Base-by-base conservation (phyloP, 2,797 vertebrate genomes). In the Salmo trutta region DNA sequence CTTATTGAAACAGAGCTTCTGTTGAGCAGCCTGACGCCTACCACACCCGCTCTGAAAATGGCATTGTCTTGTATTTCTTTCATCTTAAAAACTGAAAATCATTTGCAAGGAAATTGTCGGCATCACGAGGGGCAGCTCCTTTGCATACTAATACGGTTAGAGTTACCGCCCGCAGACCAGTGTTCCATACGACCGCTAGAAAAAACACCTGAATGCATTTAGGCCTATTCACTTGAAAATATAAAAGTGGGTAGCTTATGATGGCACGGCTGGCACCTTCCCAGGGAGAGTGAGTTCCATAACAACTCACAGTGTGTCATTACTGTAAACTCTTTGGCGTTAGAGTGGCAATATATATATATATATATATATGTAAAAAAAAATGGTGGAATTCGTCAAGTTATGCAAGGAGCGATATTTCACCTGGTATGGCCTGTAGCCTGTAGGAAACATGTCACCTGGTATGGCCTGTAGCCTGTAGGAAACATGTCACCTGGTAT, bases 141-240 rank as follows among this genome's bases (percentile, higher is more conserved):
- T 98, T 97, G 97, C 96, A 98, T 98, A 97, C 96, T 98, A 97
- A 98, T 98, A 97, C 96, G 97, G 96, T 98, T 98, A 98, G 96
- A 95, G 95, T 96, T 97, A 96, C 96, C 96, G 96, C 97, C 97
- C 92, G 95, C 90, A 94, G 96, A 94, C 96, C 95, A 93, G 86
- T 94, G 95, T 95, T 95, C 94, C 92, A 91, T 95, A 95, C 93
- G 93, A 94, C 96, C 96, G 96, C 96, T 97, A 97, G 94, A 89
- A 94, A 94, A 94, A 93, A 94, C 88, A 93, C 90, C 73, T 92
- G 94, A 95, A 87, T 96, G 91, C 88, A 88, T 94, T 93, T 91
- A 87, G 90, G 90, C 36, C 4, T 86, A 88, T 92, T 91, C 87
- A 83, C 89, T 87, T 88, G 86, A 83, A 84, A 79, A 84, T 79